Conservation (phyloP, 2,113 vertebrate species). For the Prionailurus viverrinus region DNA sequence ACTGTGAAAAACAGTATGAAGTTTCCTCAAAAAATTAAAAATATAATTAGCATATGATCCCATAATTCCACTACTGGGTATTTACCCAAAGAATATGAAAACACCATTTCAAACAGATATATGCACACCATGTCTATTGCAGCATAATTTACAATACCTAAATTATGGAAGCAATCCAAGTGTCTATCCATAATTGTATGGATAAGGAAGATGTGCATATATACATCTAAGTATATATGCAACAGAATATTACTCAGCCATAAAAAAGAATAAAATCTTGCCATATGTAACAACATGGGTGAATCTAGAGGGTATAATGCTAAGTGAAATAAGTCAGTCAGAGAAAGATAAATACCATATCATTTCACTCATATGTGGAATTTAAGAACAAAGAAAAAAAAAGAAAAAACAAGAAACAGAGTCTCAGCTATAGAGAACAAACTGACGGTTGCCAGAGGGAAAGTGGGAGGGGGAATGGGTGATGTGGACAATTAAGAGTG, state of each 20-base stretch:
- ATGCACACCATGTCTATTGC: background rate
- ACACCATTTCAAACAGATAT: background rate
- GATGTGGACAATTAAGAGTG: background rate
- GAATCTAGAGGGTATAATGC: background rate
- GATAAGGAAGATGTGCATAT: background rate
- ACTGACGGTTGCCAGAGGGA: background rate
- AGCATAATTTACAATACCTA: background rate
- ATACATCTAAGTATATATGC: background rate
- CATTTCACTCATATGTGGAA: background rate
- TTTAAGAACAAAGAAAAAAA: background rate
- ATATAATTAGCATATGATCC: background rate
- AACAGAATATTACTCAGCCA: background rate
- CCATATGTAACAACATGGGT: background rate
- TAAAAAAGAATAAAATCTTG: background rate
- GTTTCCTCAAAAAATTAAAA: background rate
- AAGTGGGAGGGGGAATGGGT: background rate
- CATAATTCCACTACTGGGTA: background rate
- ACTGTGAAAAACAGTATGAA: background rate
- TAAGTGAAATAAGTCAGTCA: background rate
- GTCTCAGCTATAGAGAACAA: background rate
- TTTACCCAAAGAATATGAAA: background rate
- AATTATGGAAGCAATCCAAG: background rate
- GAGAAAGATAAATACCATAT: background rate
- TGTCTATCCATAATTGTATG: background rate
- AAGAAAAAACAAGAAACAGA: background rate